Evolutionary conservation across 2,888 invertebrate genomes (phyloP), one percentile per base, ranked within the genome.

Genomic region (Campoplex nolae): DNA sequence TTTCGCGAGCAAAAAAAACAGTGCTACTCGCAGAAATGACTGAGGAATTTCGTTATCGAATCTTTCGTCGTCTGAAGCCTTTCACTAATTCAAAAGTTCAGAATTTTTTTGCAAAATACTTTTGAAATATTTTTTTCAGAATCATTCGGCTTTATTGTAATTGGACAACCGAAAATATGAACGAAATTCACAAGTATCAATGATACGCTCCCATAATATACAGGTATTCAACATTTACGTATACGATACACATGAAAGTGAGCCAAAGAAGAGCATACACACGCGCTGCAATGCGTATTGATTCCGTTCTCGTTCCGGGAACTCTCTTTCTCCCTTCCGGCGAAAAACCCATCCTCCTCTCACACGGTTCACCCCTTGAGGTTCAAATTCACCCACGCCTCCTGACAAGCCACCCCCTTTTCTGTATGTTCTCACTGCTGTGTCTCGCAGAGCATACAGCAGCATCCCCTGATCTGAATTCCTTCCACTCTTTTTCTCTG

Each of bases 391-490:
- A 81, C 86, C 87, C 83, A 87, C 87, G 78, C 82, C 83, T 83
- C 71, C 84, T 79, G 84, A 84, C 84, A 87, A 84, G 79, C 87
- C 84, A 79, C 75, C 87, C 83, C 84, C 83, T 87, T 62, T 62
- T 79, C 78, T 75, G 71, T 62, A 74, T 77, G 77, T 78, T 84
- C 84, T 65, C 62, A 67, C 51, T 84, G 78, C 84, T 83, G 79
- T 87, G 83, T 85, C 83, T 87, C 85, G 23, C 77, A 76, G 87
- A 85, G 78, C 87, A 87, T 76, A 88, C 88, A 78, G 90, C 90
- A 89, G 84, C 90, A 90, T 92, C 91, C 89, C 93, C 92, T 93
- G 92, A 93, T 93, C 93, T 93, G 93, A 93, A 93, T 93, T 93
- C 92, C 91, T 93, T 92, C 92, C 93, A 93, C 93, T 93, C 92